Base-by-base conservation (phyloP, 1,140 invertebrate species). In the Bombus ignitus region DNA sequence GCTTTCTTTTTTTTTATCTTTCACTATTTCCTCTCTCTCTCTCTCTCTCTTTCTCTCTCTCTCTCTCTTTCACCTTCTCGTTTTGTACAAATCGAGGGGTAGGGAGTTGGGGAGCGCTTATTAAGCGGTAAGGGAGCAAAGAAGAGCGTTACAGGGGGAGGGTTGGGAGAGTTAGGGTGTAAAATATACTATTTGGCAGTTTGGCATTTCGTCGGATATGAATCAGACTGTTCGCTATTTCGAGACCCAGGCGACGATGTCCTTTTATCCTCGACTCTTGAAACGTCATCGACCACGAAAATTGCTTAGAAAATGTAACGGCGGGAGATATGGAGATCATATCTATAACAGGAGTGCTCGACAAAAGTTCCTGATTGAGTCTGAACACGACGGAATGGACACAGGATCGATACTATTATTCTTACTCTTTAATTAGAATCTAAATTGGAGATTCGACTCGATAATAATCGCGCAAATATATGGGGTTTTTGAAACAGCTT, bases 181-280 rank as follows among this genome's bases (percentile, higher is more conserved):
- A 68, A 88, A 90, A 87, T 88, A 86, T 81, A 83, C 83, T 79
- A 87, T 91, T 91, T 91, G 89, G 89, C 89, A 91, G 90, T 90
- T 90, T 75, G 81, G 82, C 62, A 83, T 87, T 68, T 85, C 37
- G 62, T 87, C 70, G 70, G 79, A 90, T 91, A 83, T 83, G 85
- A 91, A 66, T 91, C 81, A 86, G 87, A 91, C 81, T 85, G 65
- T 91, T 89, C 57, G 80, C 65, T 65, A 42, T 37, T 89, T 90
- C 89, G 66, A 44, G 68, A 91, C 78, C 87, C 89, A 90, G 86
- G 59, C 78, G 82, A 65, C 76, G 62, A 70, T 35, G 13, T 42
- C 47, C 37, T 85, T 62, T 47, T 71, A n/a, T 65, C 77, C 53
- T 39, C 39, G 47, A 12, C 25, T 35, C 13, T 75, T 28, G 4